phyloP scores from a whole-genome alignment of 2,113 vertebrate genomes.

The Actinemys pallida region DNA sequence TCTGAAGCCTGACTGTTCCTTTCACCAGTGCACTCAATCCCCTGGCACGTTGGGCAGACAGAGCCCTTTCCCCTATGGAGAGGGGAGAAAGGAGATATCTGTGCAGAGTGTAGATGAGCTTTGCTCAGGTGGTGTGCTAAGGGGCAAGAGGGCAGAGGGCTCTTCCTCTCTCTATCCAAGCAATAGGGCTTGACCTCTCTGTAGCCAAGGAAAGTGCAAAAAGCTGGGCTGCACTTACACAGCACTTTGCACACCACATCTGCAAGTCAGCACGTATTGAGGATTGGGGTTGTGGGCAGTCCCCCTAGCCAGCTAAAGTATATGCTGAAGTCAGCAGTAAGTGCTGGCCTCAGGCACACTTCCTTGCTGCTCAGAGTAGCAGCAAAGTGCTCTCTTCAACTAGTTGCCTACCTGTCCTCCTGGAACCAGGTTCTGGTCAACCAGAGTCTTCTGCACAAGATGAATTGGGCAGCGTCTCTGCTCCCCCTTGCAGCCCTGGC shows the following conservation, averaged over 20 bases:
- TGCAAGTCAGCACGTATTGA: not conserved
- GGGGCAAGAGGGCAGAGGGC: not conserved
- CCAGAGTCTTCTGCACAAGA: not conserved
- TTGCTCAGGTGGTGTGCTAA: not conserved
- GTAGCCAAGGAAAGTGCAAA: not conserved
- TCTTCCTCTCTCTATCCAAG: not conserved
- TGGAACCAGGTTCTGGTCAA: not conserved
- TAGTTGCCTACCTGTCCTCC: not conserved
- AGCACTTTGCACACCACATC: not conserved
- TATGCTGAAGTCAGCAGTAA: conserved; percentile 50
- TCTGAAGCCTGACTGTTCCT: not conserved
- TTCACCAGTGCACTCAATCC: not conserved
- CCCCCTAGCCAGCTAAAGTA: not conserved
- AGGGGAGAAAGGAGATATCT: not conserved
- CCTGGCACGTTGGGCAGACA: not conserved
- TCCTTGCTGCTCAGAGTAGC: rapidly evolving
- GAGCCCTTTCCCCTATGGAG: not conserved
- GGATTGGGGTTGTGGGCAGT: conserved; percentile 9
- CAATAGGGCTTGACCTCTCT: not conserved
- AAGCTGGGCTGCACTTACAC: not conserved
- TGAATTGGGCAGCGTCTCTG: rapidly evolving
- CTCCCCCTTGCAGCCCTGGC: not conserved
- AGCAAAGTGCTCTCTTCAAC: not conserved
- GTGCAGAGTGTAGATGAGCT: not conserved
- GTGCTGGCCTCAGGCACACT: not conserved